phyloP scores from a whole-genome alignment of 92 coral and sea anemone species.

The Porites divaricata region DNA sequence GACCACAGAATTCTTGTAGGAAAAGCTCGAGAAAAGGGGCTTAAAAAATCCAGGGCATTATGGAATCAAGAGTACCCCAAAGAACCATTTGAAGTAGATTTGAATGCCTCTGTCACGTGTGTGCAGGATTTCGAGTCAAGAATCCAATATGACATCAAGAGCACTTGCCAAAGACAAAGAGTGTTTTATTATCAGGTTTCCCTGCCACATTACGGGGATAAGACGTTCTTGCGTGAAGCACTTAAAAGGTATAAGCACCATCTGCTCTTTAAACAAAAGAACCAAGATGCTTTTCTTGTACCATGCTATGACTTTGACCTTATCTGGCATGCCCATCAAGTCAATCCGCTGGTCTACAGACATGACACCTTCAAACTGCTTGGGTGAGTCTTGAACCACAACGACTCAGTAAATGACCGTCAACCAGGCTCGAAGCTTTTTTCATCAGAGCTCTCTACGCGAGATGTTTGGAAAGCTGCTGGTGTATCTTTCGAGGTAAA shows the following conservation, averaged over 20 bases:
- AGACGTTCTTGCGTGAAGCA: slow-evolving; percentile 31
- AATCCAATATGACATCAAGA: slow-evolving; percentile 48
- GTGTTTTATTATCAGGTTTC: slow-evolving; percentile 62
- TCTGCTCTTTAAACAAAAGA: slow-evolving; percentile 22
- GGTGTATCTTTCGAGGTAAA: slow-evolving; percentile 36
- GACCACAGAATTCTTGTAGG: slow-evolving; percentile 61
- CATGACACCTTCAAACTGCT: slow-evolving; percentile 44
- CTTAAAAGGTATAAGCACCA: slow-evolving; percentile 36
- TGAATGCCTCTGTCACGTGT: slow-evolving; percentile 37
- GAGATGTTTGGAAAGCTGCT: slow-evolving; percentile 37
- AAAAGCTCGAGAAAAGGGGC: slow-evolving; percentile 38
- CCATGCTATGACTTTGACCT: slow-evolving; percentile 68
- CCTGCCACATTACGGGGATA: slow-evolving; percentile 56
- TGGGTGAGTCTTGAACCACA: slow-evolving; percentile 50
- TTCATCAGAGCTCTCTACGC: slow-evolving; percentile 32
- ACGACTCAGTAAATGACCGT: slow-evolving; percentile 56
- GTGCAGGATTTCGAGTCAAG: slow-evolving; percentile 26
- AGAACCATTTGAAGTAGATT: slow-evolving; percentile 64
- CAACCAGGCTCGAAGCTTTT: slow-evolving; percentile 54
- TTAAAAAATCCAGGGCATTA: slow-evolving; percentile 37
- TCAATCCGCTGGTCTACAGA: slow-evolving; percentile 46
- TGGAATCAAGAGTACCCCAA: slow-evolving; percentile 65
- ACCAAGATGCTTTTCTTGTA: slow-evolving; percentile 46
- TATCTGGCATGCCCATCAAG: slow-evolving; percentile 71
- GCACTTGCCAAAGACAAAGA: slow-evolving; percentile 48